phyloP scores from a whole-genome alignment of 2,113 vertebrate species.

The Gallinago jamesoni region DNA sequence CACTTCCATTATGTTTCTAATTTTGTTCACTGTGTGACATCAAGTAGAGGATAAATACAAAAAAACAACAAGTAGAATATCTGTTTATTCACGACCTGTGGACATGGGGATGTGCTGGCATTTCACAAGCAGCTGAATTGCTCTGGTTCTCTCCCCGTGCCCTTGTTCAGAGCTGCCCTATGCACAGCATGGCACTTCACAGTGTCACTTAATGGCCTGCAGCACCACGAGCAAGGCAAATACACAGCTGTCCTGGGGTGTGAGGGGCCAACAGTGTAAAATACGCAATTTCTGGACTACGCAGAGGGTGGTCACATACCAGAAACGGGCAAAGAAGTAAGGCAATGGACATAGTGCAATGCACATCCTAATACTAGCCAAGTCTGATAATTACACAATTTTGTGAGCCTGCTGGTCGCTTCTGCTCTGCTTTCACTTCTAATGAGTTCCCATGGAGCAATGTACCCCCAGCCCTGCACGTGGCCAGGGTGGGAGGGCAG shows the following conservation, averaged over 20 bases:
- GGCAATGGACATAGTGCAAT: rapidly evolving
- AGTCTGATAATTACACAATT: rapidly evolving
- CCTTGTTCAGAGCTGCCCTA: neutral
- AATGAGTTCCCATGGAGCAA: rapidly evolving
- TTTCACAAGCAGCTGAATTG: neutral
- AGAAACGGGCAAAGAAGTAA: neutral
- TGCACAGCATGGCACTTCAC: too few species aligned
- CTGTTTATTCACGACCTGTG: neutral
- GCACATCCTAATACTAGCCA: too few species aligned
- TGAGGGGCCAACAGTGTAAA: too few species aligned
- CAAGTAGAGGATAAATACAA: neutral
- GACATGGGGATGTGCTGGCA: neutral
- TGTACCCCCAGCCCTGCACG: rapidly evolving
- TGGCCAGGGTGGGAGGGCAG: rapidly evolving
- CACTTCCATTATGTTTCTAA: neutral
- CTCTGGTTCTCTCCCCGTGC: neutral
- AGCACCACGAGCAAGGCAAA: rapidly evolving
- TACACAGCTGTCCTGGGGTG: neutral
- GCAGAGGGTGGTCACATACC: too few species aligned
- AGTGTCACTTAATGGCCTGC: neutral
- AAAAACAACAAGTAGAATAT: rapidly evolving
- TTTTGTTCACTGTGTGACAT: neutral
- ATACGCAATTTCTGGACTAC: rapidly evolving
- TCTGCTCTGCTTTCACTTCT: too few species aligned
- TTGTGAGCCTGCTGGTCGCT: neutral